Conservation (phyloP, 2,113 vertebrate species). For the Tricholaema leucomelas region DNA sequence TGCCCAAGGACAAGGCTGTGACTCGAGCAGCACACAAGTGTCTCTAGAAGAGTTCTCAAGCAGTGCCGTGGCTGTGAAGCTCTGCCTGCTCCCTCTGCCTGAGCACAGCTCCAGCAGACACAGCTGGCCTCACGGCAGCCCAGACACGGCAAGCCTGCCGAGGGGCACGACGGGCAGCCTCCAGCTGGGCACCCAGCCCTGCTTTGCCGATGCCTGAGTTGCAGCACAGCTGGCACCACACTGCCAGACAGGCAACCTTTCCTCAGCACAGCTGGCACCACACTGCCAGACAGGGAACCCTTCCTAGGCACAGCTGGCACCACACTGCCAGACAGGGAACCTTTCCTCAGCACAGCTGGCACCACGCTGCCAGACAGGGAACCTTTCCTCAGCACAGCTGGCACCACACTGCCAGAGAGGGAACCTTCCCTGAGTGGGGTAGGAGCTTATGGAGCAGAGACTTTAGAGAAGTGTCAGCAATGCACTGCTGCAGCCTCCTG, state of each 20-base stretch:
- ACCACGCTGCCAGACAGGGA: neutral
- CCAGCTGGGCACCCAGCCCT: neutral
- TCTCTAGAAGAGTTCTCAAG: neutral
- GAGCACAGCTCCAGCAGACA: neutral
- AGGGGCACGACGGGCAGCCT: conserved; percentile 22
- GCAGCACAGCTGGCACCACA: neutral
- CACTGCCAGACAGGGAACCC: neutral
- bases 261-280: neutral
- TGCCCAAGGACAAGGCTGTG: neutral
- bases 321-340: neutral
- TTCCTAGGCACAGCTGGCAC: neutral
- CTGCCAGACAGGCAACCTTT: neutral
- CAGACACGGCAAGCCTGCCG: neutral
- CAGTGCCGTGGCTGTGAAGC: neutral
- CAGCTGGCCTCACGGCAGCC: neutral
- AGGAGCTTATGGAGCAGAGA: neutral
- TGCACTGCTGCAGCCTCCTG: neutral
- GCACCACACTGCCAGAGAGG: neutral
- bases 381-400: neutral
- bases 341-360: neutral
- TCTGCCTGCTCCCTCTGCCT: neutral
- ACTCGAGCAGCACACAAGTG: accelerated
- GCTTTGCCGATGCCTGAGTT: conserved; percentile 14
- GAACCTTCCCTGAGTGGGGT: neutral
- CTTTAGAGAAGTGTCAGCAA: neutral